These are phyloP conservation scores for Nephrocerus scutellatus DNA, from an alignment of 2,888 invertebrate genomes.

Conservation along the genomic window DNA sequence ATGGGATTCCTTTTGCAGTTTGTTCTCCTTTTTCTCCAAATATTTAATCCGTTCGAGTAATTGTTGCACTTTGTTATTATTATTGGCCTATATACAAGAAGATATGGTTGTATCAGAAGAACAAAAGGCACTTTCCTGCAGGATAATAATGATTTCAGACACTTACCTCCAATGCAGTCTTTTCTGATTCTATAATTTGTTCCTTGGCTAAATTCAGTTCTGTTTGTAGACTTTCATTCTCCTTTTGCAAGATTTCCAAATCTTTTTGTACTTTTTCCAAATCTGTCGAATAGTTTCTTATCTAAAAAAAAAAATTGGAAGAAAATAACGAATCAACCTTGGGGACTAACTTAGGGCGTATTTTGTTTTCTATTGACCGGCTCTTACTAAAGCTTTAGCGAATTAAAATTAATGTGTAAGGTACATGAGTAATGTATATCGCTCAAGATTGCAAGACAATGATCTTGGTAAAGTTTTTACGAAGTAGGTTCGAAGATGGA, in stretches of 20 bases:
- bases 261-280: conserved; percentile 45
- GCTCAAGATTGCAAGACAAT: no score
- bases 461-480: no score
- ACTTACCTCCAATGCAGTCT: conserved; percentile 47
- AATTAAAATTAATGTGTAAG: neutral
- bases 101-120: neutral
- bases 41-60: conserved; percentile 46
- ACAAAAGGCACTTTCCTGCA: conserved; percentile 1
- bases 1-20: conserved; percentile 59
- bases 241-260: conserved; percentile 43
- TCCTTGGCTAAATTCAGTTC: conserved; percentile 49
- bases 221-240: conserved; percentile 46
- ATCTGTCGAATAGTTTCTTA: conserved; percentile 39
- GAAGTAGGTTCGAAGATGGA: no score
- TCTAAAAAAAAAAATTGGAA: conserved; percentile 21
- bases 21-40: conserved; percentile 51
- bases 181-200: conserved; percentile 50
- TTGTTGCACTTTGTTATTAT: conserved; percentile 38
- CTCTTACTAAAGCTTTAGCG: neutral
- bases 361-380: no score
- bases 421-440: conserved; percentile 1
- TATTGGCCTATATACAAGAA: conserved; percentile 31
- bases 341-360: no score
- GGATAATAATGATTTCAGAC: neutral
- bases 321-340: conserved; percentile 1